A percentile compares a stretch with the other conserved stretches of the same genome.
Evolutionary conservation across 2,888 invertebrate species (phyloP).

Genomic region (Dendrolimus houi): DNA sequence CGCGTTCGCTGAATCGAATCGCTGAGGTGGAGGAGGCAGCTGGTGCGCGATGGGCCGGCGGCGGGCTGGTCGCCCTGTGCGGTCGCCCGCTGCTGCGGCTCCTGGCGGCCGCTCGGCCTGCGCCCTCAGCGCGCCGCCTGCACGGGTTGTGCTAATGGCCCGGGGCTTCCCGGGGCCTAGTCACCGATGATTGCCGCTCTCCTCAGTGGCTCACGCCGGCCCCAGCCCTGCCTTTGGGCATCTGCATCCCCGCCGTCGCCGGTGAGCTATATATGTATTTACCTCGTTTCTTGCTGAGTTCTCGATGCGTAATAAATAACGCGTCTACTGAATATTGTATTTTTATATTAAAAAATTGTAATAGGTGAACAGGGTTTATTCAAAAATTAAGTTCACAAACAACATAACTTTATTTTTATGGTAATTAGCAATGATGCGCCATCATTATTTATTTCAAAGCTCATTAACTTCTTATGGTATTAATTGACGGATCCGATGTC

Average conservation of each 20-base stretch:
- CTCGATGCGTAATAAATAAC: background rate
- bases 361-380: constrained; percentile 61
- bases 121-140: constrained; percentile 51
- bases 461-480: background rate
- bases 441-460: background rate
- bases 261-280: no score
- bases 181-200: background rate
- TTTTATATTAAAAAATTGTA: background rate
- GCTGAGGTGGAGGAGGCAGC: constrained; percentile 89
- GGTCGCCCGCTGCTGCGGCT: constrained; percentile 61
- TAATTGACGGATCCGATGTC: background rate
- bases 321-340: background rate
- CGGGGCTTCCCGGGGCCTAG: constrained; percentile 5
- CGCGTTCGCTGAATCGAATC: constrained; percentile 89
- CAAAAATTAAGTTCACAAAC: constrained; percentile 29
- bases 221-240: background rate
- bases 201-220: background rate
- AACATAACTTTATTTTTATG: constrained; percentile 2
- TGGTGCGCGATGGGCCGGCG: constrained; percentile 57
- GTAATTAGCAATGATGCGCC: background rate
- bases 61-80: constrained; percentile 61
- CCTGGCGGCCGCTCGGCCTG: constrained; percentile 69
- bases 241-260: background rate
- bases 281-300: background rate
- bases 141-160: constrained; percentile 57